A percentile compares a stretch with the other conserved stretches of the same genome.
Conservation (phyloP, 2,113 vertebrate genomes). For the Hemicordylus capensis region DNA sequence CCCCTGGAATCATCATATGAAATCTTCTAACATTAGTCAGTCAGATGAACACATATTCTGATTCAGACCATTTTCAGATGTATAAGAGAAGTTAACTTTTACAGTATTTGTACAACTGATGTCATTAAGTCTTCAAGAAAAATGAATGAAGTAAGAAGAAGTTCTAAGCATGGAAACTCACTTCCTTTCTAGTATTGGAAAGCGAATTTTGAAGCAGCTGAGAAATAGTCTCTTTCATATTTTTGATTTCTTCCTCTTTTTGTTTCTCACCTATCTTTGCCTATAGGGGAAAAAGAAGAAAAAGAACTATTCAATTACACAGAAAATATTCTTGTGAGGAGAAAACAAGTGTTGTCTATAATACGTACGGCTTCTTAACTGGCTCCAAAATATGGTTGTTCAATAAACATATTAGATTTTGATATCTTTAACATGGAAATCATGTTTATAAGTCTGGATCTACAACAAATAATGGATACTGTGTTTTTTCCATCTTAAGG, state of each 20-base stretch:
- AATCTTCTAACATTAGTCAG: not conserved
- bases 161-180: conserved; percentile 42
- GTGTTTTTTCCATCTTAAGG: not conserved
- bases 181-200: conserved; percentile 85
- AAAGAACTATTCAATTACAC: not conserved
- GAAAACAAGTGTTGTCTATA: not conserved
- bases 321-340: not conserved
- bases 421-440: not conserved
- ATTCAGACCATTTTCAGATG: not conserved
- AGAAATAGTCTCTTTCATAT: conserved; percentile 84
- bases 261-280: conserved; percentile 88
- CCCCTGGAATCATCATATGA: not conserved
- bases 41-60: not conserved
- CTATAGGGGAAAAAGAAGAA: conserved; percentile 74
- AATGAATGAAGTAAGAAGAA: not conserved
- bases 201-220: conserved; percentile 83
- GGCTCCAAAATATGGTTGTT: not conserved
- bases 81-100: not conserved
- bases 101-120: not conserved
- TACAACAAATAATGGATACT: not conserved
- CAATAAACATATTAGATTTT: not conserved
- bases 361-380: not conserved
- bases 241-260: conserved; percentile 85
- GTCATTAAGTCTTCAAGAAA: not conserved
- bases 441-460: not conserved